A percentile compares a stretch with the other conserved stretches of the same genome.
Evolutionary conservation across 2,113 vertebrate species (phyloP).

Genomic region (Tursiops truncatus): DNA sequence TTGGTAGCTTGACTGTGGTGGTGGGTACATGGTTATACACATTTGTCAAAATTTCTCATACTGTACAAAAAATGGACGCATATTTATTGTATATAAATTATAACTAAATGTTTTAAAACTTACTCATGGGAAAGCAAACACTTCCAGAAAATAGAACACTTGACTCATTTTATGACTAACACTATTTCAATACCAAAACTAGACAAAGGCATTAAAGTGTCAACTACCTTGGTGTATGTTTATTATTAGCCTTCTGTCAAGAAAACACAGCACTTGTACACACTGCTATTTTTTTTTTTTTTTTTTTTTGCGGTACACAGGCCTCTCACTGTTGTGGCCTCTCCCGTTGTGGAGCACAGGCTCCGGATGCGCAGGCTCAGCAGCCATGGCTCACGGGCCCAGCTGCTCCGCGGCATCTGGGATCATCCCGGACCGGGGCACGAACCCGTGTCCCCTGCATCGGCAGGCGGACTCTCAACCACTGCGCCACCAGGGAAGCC

Average conservation of each 20-base stretch:
- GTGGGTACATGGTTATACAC: not conserved
- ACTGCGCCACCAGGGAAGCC: no score
- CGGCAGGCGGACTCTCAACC: no score
- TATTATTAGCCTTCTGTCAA: not conserved
- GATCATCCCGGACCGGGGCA: no score
- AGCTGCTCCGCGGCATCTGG: no score
- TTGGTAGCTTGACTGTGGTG: not conserved
- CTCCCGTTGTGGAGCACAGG: no score
- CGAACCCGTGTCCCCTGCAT: no score
- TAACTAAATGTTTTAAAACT: not conserved
- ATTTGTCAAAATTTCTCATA: not conserved
- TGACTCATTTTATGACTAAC: constrained; percentile 6
- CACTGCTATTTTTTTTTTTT: not conserved
- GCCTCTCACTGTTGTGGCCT: no score
- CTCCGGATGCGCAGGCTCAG: no score
- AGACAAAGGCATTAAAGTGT: not conserved
- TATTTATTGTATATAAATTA: not conserved
- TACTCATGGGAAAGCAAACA: not conserved
- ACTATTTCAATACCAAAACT: not conserved
- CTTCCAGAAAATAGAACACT: constrained; percentile 38
- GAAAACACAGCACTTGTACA: not conserved
- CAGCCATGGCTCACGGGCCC: no score
- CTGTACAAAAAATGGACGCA: not conserved
- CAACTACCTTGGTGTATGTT: not conserved
- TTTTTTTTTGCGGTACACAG: no score